Evolutionary conservation across 2,888 invertebrate species (phyloP).

Genomic region (Leptinotarsa haldemani): DNA sequence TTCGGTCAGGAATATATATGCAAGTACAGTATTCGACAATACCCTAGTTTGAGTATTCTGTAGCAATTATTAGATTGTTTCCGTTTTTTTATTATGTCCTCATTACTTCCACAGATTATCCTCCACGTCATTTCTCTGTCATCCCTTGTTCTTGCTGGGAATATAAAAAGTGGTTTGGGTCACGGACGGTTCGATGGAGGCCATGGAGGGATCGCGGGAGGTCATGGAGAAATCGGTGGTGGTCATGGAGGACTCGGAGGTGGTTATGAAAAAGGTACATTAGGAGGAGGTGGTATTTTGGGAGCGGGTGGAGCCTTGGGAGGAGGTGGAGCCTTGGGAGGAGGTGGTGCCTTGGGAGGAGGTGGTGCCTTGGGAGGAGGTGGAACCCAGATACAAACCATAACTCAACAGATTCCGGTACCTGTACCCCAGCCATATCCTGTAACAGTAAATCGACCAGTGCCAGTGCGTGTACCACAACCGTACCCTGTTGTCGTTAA

Average conservation of each 20-base stretch:
- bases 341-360: background rate
- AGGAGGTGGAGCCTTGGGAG: background rate
- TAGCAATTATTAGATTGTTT: too few relatives aligned
- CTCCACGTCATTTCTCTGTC: slow-evolving; percentile 14
- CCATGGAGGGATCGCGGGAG: slow-evolving; percentile 14
- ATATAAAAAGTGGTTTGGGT: slow-evolving; percentile 11
- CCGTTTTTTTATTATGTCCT: background rate
- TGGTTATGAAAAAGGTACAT: background rate
- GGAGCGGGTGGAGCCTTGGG: slow-evolving; percentile 9
- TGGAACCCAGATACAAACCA: slow-evolving; percentile 60
- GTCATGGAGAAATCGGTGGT: slow-evolving; percentile 16
- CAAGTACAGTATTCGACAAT: too few relatives aligned
- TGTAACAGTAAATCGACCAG: slow-evolving; percentile 66
- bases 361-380: slow-evolving; percentile 57
- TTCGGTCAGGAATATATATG: too few relatives aligned
- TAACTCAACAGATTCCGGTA: slow-evolving; percentile 60
- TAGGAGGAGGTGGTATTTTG: background rate
- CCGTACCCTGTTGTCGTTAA: slow-evolving; percentile 69
- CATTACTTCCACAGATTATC: background rate
- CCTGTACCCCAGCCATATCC: slow-evolving; percentile 63
- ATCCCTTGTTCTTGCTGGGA: slow-evolving; percentile 23
- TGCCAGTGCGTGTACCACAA: slow-evolving; percentile 69
- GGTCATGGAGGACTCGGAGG: slow-evolving; percentile 20
- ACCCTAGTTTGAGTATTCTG: too few relatives aligned
- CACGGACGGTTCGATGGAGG: background rate